Percentiles rank a stretch among this genome's conserved stretches.
These are phyloP conservation scores for Xenopus tropicalis DNA, from an alignment of 2,113 vertebrate species.

Conservation along the genomic window UCB_Xtro_10.0 CM004451.2:75490001-75490500, in stretches of 20 bases:
- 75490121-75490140: conserved; percentile 10
- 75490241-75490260: conserved; percentile 27
- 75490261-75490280: conserved; percentile 18
- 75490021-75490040: neutral
- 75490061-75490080: conserved; percentile 35
- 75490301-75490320: conserved; percentile 21
- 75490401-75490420: too few species aligned
- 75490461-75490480: neutral
- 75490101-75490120: conserved; percentile 8
- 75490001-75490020: conserved; percentile 19
- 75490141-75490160: conserved; percentile 6
- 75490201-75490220: conserved; percentile 30
- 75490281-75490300: conserved; percentile 26
- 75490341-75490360: too few species aligned
- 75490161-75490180: conserved; percentile 33
- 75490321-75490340: neutral
- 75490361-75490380: too few species aligned
- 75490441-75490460: too few species aligned
- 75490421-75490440: too few species aligned
- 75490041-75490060: conserved; percentile 13
- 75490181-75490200: conserved; percentile 20
- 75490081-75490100: conserved; percentile 33
- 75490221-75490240: conserved; percentile 34
- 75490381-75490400: too few species aligned
- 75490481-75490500: neutral